Percentiles rank a stretch among this genome's conserved stretches.
Evolutionary conservation across 2,113 vertebrate genomes (phyloP).

Genomic region (Arothron firmamentum): DNA sequence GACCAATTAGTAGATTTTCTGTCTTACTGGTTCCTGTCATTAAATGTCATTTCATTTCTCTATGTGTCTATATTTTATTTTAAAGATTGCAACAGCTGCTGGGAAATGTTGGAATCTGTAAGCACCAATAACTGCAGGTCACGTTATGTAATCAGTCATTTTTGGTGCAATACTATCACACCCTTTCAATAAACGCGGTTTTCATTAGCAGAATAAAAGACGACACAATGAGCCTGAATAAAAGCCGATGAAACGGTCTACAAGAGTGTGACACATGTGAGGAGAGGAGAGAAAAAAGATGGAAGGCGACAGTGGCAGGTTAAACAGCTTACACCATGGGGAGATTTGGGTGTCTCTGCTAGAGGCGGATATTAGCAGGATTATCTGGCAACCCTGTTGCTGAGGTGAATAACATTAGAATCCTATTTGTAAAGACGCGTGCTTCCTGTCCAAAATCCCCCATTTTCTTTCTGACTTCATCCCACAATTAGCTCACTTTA

Average conservation of each 20-base stretch:
- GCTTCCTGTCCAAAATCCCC: constrained; percentile 34
- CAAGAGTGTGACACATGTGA: constrained; percentile 1
- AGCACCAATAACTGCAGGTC: no score
- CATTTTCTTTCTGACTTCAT: constrained; percentile 20
- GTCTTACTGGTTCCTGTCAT: neutral
- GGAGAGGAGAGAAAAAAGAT: neutral
- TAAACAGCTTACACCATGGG: constrained; percentile 58
- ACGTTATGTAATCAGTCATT: no score
- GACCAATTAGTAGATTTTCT: neutral
- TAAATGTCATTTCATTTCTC: no score
- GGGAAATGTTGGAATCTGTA: no score
- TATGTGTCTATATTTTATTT: no score
- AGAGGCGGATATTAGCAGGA: constrained; percentile 63
- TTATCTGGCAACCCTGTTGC: constrained; percentile 65
- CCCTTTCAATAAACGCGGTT: no score
- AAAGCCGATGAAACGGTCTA: constrained; percentile 7
- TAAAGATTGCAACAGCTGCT: no score
- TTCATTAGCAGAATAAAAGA: no score
- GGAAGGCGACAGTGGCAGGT: constrained; percentile 45
- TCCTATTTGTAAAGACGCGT: constrained; percentile 56
- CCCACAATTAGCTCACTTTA: constrained; percentile 42
- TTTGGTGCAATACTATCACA: no score
- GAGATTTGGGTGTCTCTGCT: constrained; percentile 55
- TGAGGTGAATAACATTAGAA: constrained; percentile 60
- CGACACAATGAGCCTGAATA: neutral